Base-by-base conservation (phyloP, 1,140 invertebrate genomes). In the Sitophilus oryzae region DNA sequence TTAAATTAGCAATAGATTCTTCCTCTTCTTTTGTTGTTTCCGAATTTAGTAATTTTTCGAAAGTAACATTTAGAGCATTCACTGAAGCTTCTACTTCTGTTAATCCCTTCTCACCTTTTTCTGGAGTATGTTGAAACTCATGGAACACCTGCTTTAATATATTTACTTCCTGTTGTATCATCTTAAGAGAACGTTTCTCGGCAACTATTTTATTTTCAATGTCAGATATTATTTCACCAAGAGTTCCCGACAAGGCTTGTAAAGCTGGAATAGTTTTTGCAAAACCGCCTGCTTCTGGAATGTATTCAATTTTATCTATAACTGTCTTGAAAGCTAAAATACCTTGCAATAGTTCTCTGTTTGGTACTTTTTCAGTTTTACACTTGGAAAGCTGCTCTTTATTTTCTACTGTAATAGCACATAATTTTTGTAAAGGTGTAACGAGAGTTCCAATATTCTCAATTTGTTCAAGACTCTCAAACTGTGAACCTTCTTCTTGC, bases 371-470 rank as follows among this genome's bases (percentile, higher is more conserved):
- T 0, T 21, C 19, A 20, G 55, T 30, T 61, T 58, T 34, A 0
- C 46, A 41, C 11, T 49, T 44, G 25, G 4, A 37, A 3, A 48
- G 8, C 11, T 22, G 3, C 18, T 61, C 34, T 18, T 45, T 52
- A 23, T 36, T 21, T 46, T 56, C 20, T n/a, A 45, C 48, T 8
- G 57, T 19, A 21, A 49, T 34, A 30, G 19, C 5, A 34, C 15
- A 45, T 19, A 61, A 16, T 20, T 46, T 38, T 30, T 61, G 38
- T 21, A 58, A 38, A 14, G n/a, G n/a, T n/a, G n/a, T n/a, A n/a
- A n/a, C n/a, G n/a, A n/a, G n/a, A n/a, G n/a, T n/a, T n/a, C n/a
- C n/a, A n/a, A n/a, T n/a, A n/a, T n/a, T n/a, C n/a, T n/a, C n/a
- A n/a, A n/a, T n/a, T n/a, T n/a, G n/a, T n/a, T n/a, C n/a, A n/a